These are phyloP conservation scores for Rhincodon typus DNA, from an alignment of 2,797 vertebrate species.

Conservation along the genomic window DNA sequence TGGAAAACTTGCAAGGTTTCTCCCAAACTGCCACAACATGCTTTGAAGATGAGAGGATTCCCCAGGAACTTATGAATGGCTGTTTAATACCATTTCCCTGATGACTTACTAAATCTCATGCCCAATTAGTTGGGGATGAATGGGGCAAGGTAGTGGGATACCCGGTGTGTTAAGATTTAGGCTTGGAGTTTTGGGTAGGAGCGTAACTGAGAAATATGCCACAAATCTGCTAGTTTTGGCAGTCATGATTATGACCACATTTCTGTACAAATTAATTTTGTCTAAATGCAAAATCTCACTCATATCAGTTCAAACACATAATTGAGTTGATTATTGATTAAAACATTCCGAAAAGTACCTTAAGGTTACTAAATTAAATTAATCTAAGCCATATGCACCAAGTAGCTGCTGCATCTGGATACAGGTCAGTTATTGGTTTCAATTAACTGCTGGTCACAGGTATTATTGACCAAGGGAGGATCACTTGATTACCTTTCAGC, in stretches of 20 bases:
- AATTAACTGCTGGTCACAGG: neutral
- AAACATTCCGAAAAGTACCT: neutral
- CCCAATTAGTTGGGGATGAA: no score
- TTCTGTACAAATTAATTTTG: neutral
- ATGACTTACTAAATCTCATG: no score
- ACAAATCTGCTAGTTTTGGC: neutral
- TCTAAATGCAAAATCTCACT: neutral
- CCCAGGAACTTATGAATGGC: no score
- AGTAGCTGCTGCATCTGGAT: neutral
- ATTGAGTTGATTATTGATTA: neutral
- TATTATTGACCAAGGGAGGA: neutral
- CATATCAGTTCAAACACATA: no score
- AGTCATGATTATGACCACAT: neutral
- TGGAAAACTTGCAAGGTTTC: no score
- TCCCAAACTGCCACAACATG: no score
- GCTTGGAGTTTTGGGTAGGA: neutral
- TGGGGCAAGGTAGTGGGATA: no score
- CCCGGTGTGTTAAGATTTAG: no score
- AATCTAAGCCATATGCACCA: neutral
- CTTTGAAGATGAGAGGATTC: no score
- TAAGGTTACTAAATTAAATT: neutral
- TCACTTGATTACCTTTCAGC: neutral
- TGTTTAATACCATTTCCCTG: no score
- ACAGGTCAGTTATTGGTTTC: no score
- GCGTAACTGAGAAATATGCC: neutral